Conservation (phyloP, 1,140 invertebrate genomes). For the Drosophila novamexicana region DNA sequence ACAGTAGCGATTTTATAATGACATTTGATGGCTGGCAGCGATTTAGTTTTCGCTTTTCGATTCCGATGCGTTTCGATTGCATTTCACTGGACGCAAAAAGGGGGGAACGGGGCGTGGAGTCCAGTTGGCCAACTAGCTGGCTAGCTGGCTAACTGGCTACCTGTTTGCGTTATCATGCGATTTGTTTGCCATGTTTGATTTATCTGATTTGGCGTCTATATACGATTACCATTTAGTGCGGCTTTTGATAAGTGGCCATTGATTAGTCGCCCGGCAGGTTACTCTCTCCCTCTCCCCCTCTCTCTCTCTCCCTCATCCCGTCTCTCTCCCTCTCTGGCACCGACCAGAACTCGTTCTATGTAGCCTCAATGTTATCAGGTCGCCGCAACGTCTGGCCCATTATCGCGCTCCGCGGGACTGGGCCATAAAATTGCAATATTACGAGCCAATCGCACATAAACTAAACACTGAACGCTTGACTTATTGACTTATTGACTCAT, state of each 20-base stretch:
- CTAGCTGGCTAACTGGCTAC: slow-evolving; percentile 9
- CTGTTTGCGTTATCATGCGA: slow-evolving; percentile 65
- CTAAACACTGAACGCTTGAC: slow-evolving; percentile 24
- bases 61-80: slow-evolving; percentile 16
- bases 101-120: neutral
- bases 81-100: neutral
- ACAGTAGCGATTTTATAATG: slow-evolving; percentile 65
- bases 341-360: slow-evolving; percentile 16
- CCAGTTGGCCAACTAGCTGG: neutral
- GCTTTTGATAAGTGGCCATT: slow-evolving; percentile 38
- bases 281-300: neutral
- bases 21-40: slow-evolving; percentile 60
- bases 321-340: neutral
- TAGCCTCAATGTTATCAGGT: slow-evolving; percentile 42
- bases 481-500: slow-evolving; percentile 24
- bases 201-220: slow-evolving; percentile 65
- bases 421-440: slow-evolving; percentile 58
- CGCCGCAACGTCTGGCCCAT: slow-evolving; percentile 67
- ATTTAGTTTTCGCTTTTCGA: slow-evolving; percentile 29
- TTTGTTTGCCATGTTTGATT: slow-evolving; percentile 78
- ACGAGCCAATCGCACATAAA: slow-evolving; percentile 55
- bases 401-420: slow-evolving; percentile 29
- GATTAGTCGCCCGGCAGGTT: slow-evolving; percentile 29
- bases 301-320: neutral
- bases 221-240: slow-evolving; percentile 54